These are phyloP conservation scores for Mesopsocus fuscifrons DNA, from an alignment of 2,888 invertebrate genomes.

Conservation along the genomic window DNA sequence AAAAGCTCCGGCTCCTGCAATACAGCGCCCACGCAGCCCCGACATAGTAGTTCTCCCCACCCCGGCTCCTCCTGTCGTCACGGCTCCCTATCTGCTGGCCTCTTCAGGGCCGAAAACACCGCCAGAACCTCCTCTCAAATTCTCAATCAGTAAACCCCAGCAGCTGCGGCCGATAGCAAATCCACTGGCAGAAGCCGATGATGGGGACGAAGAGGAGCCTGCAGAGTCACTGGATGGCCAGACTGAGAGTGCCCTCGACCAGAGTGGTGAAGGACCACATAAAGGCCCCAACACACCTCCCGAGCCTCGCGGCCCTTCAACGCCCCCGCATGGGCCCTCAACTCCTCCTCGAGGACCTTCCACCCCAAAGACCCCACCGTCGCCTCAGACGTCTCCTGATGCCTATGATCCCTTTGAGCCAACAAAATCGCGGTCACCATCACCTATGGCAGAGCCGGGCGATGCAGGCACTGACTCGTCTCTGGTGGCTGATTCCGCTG, in stretches of 20 bases:
- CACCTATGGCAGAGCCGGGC: conserved; percentile 25
- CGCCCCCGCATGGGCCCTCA: conserved; percentile 39
- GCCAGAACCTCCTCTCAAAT: conserved; percentile 50
- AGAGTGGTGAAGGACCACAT: conserved; percentile 23
- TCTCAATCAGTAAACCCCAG: conserved; percentile 35
- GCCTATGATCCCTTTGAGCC: conserved; percentile 86
- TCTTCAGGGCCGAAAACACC: conserved; percentile 47
- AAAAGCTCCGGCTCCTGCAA: conserved; percentile 11
- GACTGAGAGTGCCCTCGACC: conserved; percentile 17
- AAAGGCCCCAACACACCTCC: conserved; percentile 55
- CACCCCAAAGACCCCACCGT: conserved; percentile 21
- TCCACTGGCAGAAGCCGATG: conserved; percentile 35
- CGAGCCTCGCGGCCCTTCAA: conserved; percentile 26
- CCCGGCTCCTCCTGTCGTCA: conserved; percentile 5
- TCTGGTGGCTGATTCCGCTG: conserved; percentile 9
- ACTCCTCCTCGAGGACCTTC: conserved; percentile 22
- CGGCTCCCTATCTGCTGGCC: neutral
- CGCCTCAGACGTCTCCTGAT: conserved; percentile 53
- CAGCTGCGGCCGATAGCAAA: conserved; percentile 34
- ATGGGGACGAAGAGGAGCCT: conserved; percentile 30
- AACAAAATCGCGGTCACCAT: conserved; percentile 56
- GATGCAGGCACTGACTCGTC: neutral
- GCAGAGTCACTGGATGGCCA: conserved; percentile 18
- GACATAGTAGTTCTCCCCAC: conserved; percentile 3
- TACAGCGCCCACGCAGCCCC: conserved; percentile 16